Evolutionary conservation across 2,888 invertebrate species (phyloP).

Genomic region (Drosophila rubida): DNA sequence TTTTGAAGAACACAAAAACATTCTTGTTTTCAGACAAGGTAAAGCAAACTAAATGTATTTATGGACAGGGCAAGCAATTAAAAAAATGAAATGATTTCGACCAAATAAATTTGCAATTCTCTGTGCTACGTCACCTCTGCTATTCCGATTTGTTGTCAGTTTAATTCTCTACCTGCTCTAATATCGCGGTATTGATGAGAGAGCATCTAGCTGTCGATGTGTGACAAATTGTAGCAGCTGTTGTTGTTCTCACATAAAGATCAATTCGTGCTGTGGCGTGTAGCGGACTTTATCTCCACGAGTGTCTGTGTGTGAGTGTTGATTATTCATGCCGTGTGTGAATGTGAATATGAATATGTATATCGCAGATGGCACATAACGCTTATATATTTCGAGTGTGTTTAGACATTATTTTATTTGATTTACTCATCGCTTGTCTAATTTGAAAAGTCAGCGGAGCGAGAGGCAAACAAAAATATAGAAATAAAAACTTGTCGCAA

Average conservation of each 20-base stretch:
- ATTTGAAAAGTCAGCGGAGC: conserved; percentile 33
- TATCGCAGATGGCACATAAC: conserved; percentile 1
- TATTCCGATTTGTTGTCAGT: no score
- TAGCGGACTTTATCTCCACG: conserved; percentile 12
- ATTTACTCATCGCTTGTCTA: conserved; percentile 51
- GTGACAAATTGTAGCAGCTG: background rate
- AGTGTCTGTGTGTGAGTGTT: background rate
- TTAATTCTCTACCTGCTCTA: background rate
- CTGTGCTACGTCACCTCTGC: no score
- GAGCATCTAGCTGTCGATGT: conserved; percentile 19
- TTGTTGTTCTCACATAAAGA: conserved; percentile 4
- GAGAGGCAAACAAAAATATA: background rate
- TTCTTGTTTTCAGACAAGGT: background rate
- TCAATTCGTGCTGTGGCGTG: conserved; percentile 10
- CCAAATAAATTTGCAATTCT: no score
- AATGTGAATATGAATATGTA: conserved; percentile 4
- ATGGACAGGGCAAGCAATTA: no score
- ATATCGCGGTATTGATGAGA: background rate
- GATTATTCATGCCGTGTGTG: conserved; percentile 32
- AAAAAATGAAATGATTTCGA: background rate
- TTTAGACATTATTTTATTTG: conserved; percentile 40
- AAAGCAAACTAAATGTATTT: background rate
- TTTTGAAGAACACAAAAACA: background rate
- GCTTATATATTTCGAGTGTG: conserved; percentile 9
- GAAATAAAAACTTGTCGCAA: conserved; percentile 49